phyloP scores from a whole-genome alignment of 1,140 invertebrate genomes.

The Hyles euphorbiae region DNA sequence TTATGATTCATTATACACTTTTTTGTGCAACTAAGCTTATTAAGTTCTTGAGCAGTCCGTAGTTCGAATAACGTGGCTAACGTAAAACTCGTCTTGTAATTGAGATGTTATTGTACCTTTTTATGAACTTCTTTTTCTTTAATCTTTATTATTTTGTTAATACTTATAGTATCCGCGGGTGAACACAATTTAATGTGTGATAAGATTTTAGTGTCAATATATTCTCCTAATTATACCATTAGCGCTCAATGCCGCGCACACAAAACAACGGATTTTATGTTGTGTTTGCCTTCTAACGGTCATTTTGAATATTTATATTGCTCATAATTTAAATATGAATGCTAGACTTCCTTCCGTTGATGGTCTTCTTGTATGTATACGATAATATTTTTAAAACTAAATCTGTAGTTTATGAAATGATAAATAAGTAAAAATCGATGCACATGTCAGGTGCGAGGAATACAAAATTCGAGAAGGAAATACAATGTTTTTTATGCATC shows the following conservation, averaged over 20 bases:
- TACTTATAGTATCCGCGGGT: neutral
- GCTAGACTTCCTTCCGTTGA: too few relatives aligned
- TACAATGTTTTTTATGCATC: too few relatives aligned
- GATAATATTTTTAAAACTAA: too few relatives aligned
- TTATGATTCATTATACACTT: slow-evolving; percentile 51
- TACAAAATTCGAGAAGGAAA: too few relatives aligned
- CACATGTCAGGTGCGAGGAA: too few relatives aligned
- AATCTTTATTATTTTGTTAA: slow-evolving; percentile 9
- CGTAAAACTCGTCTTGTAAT: slow-evolving; percentile 23
- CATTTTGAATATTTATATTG: too few relatives aligned
- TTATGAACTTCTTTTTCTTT: slow-evolving; percentile 11
- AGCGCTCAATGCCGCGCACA: neutral
- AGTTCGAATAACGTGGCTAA: slow-evolving; percentile 6
- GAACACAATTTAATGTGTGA: slow-evolving; percentile 1
- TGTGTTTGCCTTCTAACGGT: neutral
- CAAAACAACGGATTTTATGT: neutral
- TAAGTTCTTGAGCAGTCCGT: too few relatives aligned
- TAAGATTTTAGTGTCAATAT: neutral
- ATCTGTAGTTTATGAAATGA: too few relatives aligned
- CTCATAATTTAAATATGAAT: too few relatives aligned
- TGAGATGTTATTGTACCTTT: slow-evolving; percentile 35
- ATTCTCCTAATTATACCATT: slow-evolving; percentile 3
- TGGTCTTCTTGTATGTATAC: too few relatives aligned
- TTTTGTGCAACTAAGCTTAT: slow-evolving; percentile 27
- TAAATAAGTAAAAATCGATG: too few relatives aligned